phyloP scores from a whole-genome alignment of 1,140 invertebrate species.

The Formica exsecta region DNA sequence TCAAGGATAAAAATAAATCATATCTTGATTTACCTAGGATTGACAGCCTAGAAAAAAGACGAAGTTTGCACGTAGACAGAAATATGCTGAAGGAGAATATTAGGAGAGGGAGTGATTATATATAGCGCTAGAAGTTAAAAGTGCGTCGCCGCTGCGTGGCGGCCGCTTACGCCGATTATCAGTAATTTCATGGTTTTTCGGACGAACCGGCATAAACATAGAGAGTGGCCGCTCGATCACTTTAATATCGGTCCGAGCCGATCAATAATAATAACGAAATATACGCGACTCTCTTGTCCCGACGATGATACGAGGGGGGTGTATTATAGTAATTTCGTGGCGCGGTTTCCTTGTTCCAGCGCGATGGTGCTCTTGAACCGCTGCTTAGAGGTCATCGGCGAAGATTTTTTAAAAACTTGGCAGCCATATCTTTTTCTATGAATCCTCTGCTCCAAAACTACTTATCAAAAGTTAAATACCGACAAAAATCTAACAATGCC shows the following conservation, averaged over 20 bases:
- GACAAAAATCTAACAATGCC: too few species aligned
- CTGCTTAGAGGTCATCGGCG: conserved; percentile 43
- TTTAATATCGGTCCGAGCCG: conserved; percentile 83
- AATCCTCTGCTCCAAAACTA: too few species aligned
- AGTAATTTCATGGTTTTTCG: conserved; percentile 85
- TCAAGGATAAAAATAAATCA: too few species aligned
- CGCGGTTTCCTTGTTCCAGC: conserved; percentile 50
- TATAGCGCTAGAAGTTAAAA: conserved; percentile 73
- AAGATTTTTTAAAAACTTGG: conserved; percentile 27
- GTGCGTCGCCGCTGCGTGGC: conserved; percentile 67
- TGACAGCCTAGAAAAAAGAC: not conserved
- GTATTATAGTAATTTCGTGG: conserved; percentile 86
- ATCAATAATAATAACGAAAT: conserved; percentile 86
- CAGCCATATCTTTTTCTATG: not conserved
- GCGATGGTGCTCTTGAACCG: conserved; percentile 36
- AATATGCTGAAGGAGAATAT: not conserved
- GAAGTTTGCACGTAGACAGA: conserved; percentile 14
- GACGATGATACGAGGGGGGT: conserved; percentile 72
- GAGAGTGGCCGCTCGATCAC: conserved; percentile 78
- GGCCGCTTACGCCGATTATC: conserved; percentile 81
- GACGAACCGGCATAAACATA: conserved; percentile 83
- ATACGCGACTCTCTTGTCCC: conserved; percentile 78
- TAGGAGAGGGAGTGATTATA: conserved; percentile 63
- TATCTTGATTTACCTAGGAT: too few species aligned
- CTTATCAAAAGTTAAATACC: too few species aligned